Evolutionary conservation across 2,888 invertebrate genomes (phyloP).

Genomic region (Dryadula phaetusa): DNA sequence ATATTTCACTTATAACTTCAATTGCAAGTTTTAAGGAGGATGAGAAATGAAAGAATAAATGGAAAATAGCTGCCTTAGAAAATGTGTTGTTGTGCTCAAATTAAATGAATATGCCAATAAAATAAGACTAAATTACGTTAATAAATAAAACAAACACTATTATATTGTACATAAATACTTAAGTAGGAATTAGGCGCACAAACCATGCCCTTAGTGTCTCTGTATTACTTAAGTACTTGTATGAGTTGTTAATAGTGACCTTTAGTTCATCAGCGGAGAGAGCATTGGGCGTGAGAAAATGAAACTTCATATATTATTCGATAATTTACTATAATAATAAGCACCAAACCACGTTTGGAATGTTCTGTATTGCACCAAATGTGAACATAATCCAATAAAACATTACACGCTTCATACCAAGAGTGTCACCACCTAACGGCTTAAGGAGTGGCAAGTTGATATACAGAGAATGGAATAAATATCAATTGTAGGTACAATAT

Average conservation of each 20-base stretch:
- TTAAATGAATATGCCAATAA: slow-evolving; percentile 16
- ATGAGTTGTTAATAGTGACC: slow-evolving; percentile 71
- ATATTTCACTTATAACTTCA: not conserved
- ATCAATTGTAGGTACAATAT: not conserved
- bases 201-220: not conserved
- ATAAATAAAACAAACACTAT: slow-evolving; percentile 6
- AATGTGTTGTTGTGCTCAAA: slow-evolving; percentile 17
- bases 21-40: not conserved
- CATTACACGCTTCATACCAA: slow-evolving; percentile 51
- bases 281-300: slow-evolving; percentile 71
- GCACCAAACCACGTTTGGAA: slow-evolving; percentile 83
- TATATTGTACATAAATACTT: slow-evolving; percentile 9
- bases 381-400: slow-evolving; percentile 68
- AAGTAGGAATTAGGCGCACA: not conserved
- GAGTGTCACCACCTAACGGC: not conserved
- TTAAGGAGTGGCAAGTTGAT: not conserved
- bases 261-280: slow-evolving; percentile 61
- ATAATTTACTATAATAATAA: slow-evolving; percentile 79
- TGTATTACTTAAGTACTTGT: slow-evolving; percentile 27
- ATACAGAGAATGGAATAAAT: not conserved
- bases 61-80: slow-evolving; percentile 16
- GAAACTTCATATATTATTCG: slow-evolving; percentile 71
- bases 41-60: not conserved
- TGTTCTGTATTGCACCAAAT: slow-evolving; percentile 82
- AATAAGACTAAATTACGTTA: slow-evolving; percentile 18